Evolutionary conservation across 2,888 invertebrate genomes (phyloP).

Genomic region (Rhaphigaster nebulosa): DNA sequence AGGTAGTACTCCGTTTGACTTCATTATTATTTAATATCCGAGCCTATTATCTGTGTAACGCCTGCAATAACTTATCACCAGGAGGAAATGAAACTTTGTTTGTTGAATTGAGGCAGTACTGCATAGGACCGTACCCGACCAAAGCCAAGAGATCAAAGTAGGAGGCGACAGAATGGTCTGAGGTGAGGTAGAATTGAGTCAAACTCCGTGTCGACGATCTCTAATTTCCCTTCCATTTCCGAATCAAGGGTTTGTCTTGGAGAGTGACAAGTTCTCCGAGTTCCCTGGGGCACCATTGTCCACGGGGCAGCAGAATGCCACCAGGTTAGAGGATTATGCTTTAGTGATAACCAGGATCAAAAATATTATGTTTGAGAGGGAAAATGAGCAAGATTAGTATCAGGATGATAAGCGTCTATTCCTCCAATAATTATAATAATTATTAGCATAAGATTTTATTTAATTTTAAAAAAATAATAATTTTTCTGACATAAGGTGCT

Average conservation of each 20-base stretch:
- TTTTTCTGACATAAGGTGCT: too few relatives aligned
- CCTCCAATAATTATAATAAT: too few relatives aligned
- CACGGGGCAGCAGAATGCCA: background rate
- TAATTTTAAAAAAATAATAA: too few relatives aligned
- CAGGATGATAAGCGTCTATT: too few relatives aligned
- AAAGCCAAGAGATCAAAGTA: background rate
- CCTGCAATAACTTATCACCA: background rate
- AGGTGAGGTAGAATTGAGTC: conserved; percentile 25
- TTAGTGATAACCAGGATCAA: too few relatives aligned
- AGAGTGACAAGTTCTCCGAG: background rate
- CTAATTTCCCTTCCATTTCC: conserved; percentile 45
- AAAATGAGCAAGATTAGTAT: too few relatives aligned
- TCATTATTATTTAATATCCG: background rate
- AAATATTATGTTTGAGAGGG: too few relatives aligned
- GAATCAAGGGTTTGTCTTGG: background rate
- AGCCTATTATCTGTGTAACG: background rate
- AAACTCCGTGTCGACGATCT: background rate
- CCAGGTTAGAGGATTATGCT: background rate
- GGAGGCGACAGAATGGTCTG: background rate
- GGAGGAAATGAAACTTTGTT: conserved; percentile 35
- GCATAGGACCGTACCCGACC: background rate
- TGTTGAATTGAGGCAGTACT: background rate
- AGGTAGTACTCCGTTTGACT: conserved; percentile 15
- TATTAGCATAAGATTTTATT: too few relatives aligned
- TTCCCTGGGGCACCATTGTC: background rate